phyloP scores from a whole-genome alignment of 2,113 vertebrate genomes.

The Ammodytes marinus region DNA sequence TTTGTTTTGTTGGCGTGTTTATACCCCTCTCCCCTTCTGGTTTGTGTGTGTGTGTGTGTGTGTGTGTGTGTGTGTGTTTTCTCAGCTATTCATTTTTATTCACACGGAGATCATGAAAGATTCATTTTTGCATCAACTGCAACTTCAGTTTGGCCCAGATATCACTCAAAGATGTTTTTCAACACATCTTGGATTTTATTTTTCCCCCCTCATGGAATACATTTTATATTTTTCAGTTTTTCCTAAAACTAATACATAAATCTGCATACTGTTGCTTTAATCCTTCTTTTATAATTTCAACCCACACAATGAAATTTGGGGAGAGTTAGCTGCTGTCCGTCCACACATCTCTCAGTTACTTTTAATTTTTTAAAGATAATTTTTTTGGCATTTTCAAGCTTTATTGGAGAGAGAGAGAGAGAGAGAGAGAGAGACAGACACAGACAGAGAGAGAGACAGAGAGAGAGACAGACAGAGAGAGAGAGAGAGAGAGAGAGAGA shows the following conservation, averaged over 20 bases:
- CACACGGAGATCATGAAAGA: conserved; percentile 62
- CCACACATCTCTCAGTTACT: neutral
- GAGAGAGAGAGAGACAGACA: too few relatives aligned
- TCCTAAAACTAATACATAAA: conserved; percentile 14
- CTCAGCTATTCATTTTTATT: conserved; percentile 41
- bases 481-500: too few relatives aligned
- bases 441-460: too few relatives aligned
- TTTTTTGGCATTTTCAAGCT: too few relatives aligned
- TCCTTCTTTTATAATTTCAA: conserved; percentile 25
- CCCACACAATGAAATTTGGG: neutral
- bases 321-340: conserved; percentile 21
- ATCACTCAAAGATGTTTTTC: conserved; percentile 33
- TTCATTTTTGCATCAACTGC: conserved; percentile 43
- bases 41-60: too few relatives aligned
- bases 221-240: conserved; percentile 21
- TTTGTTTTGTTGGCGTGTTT: conserved; percentile 19
- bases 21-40: conserved; percentile 5
- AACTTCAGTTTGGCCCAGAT: conserved; percentile 55
- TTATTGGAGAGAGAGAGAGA: too few relatives aligned
- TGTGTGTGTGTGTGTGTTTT: neutral
- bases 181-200: neutral
- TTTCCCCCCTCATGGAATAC: conserved; percentile 14
- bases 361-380: neutral
- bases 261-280: conserved; percentile 5
- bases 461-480: too few relatives aligned